Evolutionary conservation across 2,113 vertebrate species (phyloP), one percentile per base, ranked within the genome.

Genomic region (Morone saxatilis): DNA sequence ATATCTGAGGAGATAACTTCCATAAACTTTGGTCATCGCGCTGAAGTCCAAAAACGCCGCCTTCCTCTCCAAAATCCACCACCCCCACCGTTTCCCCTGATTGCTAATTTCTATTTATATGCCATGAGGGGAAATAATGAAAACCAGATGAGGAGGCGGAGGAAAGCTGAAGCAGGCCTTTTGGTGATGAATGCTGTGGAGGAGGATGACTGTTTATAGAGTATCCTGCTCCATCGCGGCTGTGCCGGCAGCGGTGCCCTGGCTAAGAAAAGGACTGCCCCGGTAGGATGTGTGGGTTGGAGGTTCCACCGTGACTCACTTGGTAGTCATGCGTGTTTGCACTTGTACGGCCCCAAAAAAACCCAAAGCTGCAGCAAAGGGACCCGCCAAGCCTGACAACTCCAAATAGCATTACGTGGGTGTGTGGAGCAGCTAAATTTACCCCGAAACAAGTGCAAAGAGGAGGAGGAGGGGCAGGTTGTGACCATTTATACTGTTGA

Each of bases 251-350:
- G 90, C 72, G 6, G 53, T 86, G 86, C 88, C 86, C 85, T 59
- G 77, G 88, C 84, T 84, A 45, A 82, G 85, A 81, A 80, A 81
- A 87, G 91, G 90, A 89, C 91, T 91, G 91, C 89, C 92, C 92
- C 85, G 45, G 81, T 83, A 85, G 89, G 90, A 92, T 79, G 88
- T 88, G 90, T 92, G 86, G 86, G 88, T 40, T 83, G 90, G 92
- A 93, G 91, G 90, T 94, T 94, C 94, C 94, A 88, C 87, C 84
- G 2, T 95, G 93, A 94, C 92, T 95, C 93, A 94, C 78, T 79
- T 76, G 84, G 87, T 88, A 93, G 85, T 94, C 91, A 91, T 89
- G 91, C 71, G 60, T 88, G 77, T 91, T 91, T 90, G 85, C 78
- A 77, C 89, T 86, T 78, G 84, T 76, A 79, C 48, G 65, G 76